A percentile compares a stretch with the other conserved stretches of the same genome.
phyloP scores from a whole-genome alignment of 23 tunicate species.

The Aplidium turbinatum region DNA sequence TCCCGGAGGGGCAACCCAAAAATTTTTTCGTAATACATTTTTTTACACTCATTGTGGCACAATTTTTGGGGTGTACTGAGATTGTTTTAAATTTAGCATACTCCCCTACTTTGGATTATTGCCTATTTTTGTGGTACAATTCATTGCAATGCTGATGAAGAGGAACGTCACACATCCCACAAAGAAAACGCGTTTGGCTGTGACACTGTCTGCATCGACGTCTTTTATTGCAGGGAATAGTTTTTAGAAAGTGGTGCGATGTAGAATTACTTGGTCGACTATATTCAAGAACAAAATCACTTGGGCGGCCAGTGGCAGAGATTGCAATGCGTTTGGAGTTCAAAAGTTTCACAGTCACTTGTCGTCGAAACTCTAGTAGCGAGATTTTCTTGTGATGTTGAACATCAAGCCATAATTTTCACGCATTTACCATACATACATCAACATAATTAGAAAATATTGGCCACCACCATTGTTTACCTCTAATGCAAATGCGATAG shows the following conservation, averaged over 20 bases:
- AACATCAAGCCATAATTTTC: conserved; percentile 19
- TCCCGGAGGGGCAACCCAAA: too few species aligned
- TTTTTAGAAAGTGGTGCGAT: conserved; percentile 19
- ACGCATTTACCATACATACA: conserved; percentile 1
- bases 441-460: conserved; percentile 8
- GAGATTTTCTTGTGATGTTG: conserved; percentile 8
- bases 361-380: conserved; percentile 20
- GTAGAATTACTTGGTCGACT: conserved; percentile 4
- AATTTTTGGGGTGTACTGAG: too few species aligned
- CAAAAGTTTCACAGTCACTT: conserved; percentile 14
- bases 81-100: too few species aligned
- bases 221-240: conserved; percentile 11
- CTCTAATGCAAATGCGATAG: conserved; percentile 17
- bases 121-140: too few species aligned
- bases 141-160: too few species aligned
- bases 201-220: conserved; percentile 6
- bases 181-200: too few species aligned
- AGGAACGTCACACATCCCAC: too few species aligned
- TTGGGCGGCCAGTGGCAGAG: conserved; percentile 26
- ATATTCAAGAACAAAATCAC: conserved; percentile 14
- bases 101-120: too few species aligned
- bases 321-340: neutral
- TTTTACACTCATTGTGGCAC: too few species aligned
- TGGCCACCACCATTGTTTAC: conserved; percentile 23
- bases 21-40: too few species aligned